Base-by-base conservation (phyloP, 2,888 invertebrate species). In the Belgica antarctica region DNA sequence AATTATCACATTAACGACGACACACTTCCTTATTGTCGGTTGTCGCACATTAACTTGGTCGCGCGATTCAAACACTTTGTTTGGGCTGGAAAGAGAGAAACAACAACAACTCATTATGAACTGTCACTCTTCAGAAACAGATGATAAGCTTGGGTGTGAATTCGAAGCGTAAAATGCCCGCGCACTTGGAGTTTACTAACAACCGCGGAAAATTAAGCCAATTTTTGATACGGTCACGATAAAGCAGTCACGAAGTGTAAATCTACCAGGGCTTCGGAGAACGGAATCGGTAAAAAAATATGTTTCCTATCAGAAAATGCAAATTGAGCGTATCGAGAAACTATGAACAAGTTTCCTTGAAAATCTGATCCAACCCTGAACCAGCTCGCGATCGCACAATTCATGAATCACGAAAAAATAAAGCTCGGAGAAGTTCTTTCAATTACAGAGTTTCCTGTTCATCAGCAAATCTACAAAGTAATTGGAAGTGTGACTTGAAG, bases 161-260 rank as follows among this genome's bases (percentile, higher is more conserved):
- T 52, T 19, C 22, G 52, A n/a, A 52, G 12, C 22, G n/a, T n/a
- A n/a, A n/a, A 12, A 19, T 5, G 52, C 52, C 3, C 17, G 12
- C 34, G 12, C 34, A 8, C 12, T 31, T 31, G 7, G 22, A 66
- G 25, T 63, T 36, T 24, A 41, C 36, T 31, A n/a, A 19, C 63
- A 63, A 66, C 47, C 28, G 47, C 46, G 46, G 52, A 47, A 66
- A 47, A 66, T 66, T 66, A 66, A 66, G 65, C 65, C 47, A 66
- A 66, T 66, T 66, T 62, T 17, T 46, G 41, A 41, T n/a, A 41
- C 15, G 41, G n/a, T n/a, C 41, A 41, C 41, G 41, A 41, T 12
- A 41, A 10, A 15, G n/a, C n/a, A 41, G 41, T n/a, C 34, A 8
- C 12, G 34, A 34, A 34, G 12, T n/a, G n/a, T n/a, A n/a, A n/a